A percentile compares a stretch with the other conserved stretches of the same genome.
Conservation (phyloP, 1,140 invertebrate species). For the Pygmarrhopalites habei region DNA sequence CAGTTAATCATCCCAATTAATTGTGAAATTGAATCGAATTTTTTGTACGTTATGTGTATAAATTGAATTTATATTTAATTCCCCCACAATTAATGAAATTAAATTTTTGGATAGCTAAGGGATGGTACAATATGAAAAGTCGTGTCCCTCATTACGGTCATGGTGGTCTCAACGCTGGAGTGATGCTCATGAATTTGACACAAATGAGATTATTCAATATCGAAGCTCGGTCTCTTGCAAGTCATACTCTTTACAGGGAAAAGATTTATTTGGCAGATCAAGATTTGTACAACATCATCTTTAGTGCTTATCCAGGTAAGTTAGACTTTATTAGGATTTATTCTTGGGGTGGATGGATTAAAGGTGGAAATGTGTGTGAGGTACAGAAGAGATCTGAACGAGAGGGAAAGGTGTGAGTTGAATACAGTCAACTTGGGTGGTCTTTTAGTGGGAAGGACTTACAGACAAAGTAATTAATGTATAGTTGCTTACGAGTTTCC, state of each 20-base stretch:
- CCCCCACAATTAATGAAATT: no score
- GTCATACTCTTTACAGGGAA: not conserved
- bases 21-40: no score
- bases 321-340: not conserved
- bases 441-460: no score
- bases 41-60: no score
- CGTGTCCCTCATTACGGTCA: conserved; percentile 5
- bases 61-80: no score
- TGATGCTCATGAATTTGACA: conserved; percentile 17
- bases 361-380: not conserved
- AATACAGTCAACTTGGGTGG: no score
- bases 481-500: not conserved
- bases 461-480: not conserved
- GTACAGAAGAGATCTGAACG: not conserved
- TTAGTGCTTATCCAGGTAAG: conserved; percentile 2
- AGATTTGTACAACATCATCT: conserved; percentile 1
- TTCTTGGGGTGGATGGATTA: not conserved
- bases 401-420: no score
- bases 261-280: conserved; percentile 10
- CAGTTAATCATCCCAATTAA: no score
- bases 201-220: conserved; percentile 4
- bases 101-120: not conserved
- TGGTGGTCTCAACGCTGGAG: conserved; percentile 12
- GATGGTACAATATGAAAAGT: not conserved
- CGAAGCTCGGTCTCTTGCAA: not conserved